phyloP scores from a whole-genome alignment of 2,797 vertebrate genomes.

The Lutjanus campechanus region DNA sequence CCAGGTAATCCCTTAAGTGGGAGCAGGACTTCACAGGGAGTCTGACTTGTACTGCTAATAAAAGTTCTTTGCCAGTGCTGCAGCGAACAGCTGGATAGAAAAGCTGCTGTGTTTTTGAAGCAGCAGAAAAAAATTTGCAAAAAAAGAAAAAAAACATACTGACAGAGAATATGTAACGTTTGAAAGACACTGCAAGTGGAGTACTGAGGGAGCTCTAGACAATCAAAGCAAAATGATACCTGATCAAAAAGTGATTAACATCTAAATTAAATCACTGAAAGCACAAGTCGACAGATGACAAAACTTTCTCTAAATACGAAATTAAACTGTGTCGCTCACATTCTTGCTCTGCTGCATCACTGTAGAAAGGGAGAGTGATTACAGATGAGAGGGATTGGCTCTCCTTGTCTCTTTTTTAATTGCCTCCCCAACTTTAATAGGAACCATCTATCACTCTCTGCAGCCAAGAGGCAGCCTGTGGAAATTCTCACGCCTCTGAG shows the following conservation, averaged over 20 bases:
- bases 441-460: conserved; percentile 75
- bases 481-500: conserved; percentile 54
- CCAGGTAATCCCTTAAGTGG: conserved; percentile 35
- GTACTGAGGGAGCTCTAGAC: neutral
- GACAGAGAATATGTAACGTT: neutral
- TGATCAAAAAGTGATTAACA: conserved; percentile 22
- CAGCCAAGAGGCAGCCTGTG: conserved; percentile 53
- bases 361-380: conserved; percentile 56
- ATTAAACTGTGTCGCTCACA: conserved; percentile 11
- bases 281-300: conserved; percentile 9
- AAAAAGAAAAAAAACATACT: neutral
- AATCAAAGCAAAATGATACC: neutral
- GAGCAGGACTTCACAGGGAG: conserved; percentile 24
- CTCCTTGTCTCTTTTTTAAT: conserved; percentile 66
- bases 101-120: conserved; percentile 26
- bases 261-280: conserved; percentile 5
- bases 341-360: conserved; percentile 26
- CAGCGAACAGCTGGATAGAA: conserved; percentile 12
- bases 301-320: conserved; percentile 23
- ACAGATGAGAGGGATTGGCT: conserved; percentile 59
- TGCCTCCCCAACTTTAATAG: conserved; percentile 77
- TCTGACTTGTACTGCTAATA: conserved; percentile 14
- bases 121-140: neutral
- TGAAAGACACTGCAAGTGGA: neutral
- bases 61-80: neutral